phyloP scores from a whole-genome alignment of 2,888 invertebrate species.

The Drosophila bunnanda region DNA sequence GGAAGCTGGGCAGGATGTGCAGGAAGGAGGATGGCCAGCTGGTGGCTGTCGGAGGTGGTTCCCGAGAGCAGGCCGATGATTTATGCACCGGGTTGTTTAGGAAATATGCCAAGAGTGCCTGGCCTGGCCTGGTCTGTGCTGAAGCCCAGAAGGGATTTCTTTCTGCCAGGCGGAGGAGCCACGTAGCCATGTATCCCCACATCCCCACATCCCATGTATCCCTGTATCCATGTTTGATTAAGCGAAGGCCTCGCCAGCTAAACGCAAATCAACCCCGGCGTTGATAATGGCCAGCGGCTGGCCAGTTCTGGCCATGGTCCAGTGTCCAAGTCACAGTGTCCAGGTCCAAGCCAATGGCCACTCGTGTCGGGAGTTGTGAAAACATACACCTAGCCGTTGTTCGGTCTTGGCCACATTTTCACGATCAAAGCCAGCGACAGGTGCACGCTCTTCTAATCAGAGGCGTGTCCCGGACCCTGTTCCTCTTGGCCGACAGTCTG shows the following conservation, averaged over 20 bases:
- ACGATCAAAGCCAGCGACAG: slow-evolving; percentile 70
- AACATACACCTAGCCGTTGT: slow-evolving; percentile 69
- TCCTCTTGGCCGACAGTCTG: slow-evolving; percentile 43
- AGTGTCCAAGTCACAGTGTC: neutral
- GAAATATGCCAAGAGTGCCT: slow-evolving; percentile 71
- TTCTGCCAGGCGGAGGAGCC: slow-evolving; percentile 40
- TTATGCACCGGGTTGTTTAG: slow-evolving; percentile 78
- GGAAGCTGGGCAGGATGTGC: slow-evolving; percentile 19
- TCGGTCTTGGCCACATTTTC: slow-evolving; percentile 36
- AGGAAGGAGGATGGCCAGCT: slow-evolving; percentile 50
- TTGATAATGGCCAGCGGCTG: slow-evolving; percentile 72
- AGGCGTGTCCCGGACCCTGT: slow-evolving; percentile 65
- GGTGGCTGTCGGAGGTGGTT: slow-evolving; percentile 69
- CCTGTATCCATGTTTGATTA: slow-evolving; percentile 70
- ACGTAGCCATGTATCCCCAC: neutral
- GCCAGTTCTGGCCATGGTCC: slow-evolving; percentile 13
- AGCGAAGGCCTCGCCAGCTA: slow-evolving; percentile 60
- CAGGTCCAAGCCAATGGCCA: slow-evolving; percentile 27
- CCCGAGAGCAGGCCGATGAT: slow-evolving; percentile 64
- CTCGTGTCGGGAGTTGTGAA: slow-evolving; percentile 76
- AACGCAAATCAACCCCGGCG: slow-evolving; percentile 75
- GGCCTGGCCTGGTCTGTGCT: slow-evolving; percentile 6
- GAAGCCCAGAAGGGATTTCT: slow-evolving; percentile 71
- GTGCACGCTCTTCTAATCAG: slow-evolving; percentile 74
- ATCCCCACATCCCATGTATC: neutral